Conservation (phyloP, 2,888 invertebrate species). For the Lasioglossum zephyrum region DNA sequence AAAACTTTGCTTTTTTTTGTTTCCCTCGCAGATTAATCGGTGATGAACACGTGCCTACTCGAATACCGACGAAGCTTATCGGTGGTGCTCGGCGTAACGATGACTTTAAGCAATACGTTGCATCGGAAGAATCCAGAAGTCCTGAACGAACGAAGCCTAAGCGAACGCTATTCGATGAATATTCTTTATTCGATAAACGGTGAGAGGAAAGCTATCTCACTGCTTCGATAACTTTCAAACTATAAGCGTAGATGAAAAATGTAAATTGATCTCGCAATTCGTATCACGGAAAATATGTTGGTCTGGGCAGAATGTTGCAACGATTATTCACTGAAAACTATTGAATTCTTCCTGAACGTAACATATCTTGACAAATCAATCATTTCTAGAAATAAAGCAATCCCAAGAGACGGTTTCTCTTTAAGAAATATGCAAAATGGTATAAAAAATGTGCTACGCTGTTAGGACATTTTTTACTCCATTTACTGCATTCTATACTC, state of each 20-base stretch:
- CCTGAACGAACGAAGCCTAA: not conserved
- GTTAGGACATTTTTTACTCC: constrained; percentile 3
- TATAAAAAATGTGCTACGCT: constrained; percentile 7
- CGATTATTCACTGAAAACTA: constrained; percentile 7
- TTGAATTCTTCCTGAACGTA: constrained; percentile 33
- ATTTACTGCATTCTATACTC: not conserved
- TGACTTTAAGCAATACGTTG: constrained; percentile 9
- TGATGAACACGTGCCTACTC: constrained; percentile 26
- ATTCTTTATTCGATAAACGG: too few species aligned
- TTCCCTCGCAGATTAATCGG: not conserved
- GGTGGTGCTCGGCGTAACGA: constrained; percentile 11
- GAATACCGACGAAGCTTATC: constrained; percentile 20
- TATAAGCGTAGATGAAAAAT: not conserved
- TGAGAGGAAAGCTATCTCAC: not conserved
- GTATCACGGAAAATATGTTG: not conserved
- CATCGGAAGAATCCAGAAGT: constrained; percentile 45
- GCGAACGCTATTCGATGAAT: not conserved
- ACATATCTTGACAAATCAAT: constrained; percentile 25
- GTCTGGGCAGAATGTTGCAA: not conserved
- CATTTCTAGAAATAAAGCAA: constrained; percentile 12
- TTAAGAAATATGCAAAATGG: not conserved
- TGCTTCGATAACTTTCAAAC: not conserved
- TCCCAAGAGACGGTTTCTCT: not conserved
- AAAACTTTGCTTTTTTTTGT: not conserved
- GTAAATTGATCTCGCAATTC: not conserved